Evolutionary conservation across 2,888 invertebrate species (phyloP), one percentile per base, ranked within the genome.

Genomic region (Germaria angustata): DNA sequence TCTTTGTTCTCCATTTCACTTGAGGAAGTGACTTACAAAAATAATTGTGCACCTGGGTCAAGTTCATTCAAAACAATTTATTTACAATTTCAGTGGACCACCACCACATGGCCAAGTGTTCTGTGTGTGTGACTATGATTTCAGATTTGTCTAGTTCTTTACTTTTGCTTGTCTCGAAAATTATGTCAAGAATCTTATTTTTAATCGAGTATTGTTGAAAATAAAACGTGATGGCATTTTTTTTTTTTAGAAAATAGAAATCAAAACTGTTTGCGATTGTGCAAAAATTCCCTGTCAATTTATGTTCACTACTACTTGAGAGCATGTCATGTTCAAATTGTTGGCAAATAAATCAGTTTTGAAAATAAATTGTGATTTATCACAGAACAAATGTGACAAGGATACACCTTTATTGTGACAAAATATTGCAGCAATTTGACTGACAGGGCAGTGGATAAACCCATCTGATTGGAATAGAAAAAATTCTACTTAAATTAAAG

Each of bases 391-490:
- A 82, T 82, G 75, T 79, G 79, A 82, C 82, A 82, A 79, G 79
- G 82, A 79, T 82, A 82, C 82, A 82, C 82, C 82, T 82, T 75
- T 55, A 75, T 82, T 82, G 73, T 82, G 82, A 75, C 82, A 82
- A 79, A 75, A 79, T 71, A 79, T 69, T 53, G 36, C 51, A 78
- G 39, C 73, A 66, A 13, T 71, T 65, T 82, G 82, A 82, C 71
- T 79, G 82, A 66, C 82, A 79, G 55, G 61, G 73, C 55, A 69
- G 28, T 72, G 82, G 82, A 75, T 75, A 82, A 79, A 75, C 82
- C 73, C 82, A 75, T 72, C 79, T 59, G 79, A 57, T 72, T 65
- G 65, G 55, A 72, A 65, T 34, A 65, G 63, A 53, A 77, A 53
- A n/a, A 77, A 51, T 34, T 63, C 51, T 34, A 41, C n/a, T 49